These are phyloP conservation scores for Platysteira castanea DNA, from an alignment of 2,113 vertebrate genomes.

Conservation along the genomic window DNA sequence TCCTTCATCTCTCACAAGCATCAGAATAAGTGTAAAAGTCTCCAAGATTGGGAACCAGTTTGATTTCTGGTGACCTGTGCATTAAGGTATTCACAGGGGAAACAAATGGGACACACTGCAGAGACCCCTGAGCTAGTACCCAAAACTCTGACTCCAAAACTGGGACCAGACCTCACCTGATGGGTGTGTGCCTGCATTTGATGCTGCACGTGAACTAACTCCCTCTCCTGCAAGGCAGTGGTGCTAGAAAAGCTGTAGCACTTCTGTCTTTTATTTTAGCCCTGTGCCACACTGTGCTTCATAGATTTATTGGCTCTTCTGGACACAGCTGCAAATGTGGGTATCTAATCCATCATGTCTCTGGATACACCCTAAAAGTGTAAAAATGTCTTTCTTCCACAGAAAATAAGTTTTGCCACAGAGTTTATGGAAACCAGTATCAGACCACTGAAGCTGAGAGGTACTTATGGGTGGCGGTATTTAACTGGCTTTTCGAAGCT, in stretches of 20 bases:
- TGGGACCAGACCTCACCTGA: background rate
- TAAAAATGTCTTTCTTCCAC: background rate
- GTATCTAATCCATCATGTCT: background rate
- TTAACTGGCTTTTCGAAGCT: background rate
- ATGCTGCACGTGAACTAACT: background rate
- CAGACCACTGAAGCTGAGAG: background rate
- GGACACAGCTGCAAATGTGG: background rate
- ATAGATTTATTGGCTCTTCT: background rate
- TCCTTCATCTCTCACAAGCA: background rate
- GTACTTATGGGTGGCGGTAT: background rate
- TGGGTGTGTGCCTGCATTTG: background rate
- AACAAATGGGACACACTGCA: background rate
- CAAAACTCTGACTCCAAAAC: background rate
- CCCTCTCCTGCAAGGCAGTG: fast-evolving
- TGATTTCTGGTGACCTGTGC: background rate
- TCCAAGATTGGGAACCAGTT: background rate
- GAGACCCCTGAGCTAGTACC: background rate
- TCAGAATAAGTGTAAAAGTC: background rate
- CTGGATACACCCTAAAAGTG: background rate
- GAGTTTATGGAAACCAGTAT: background rate
- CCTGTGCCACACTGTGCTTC: fast-evolving
- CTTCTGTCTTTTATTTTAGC: background rate
- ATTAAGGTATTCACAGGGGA: background rate
- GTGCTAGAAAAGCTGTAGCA: background rate
- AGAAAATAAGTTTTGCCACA: background rate